Evolutionary conservation across 2,797 vertebrate genomes (phyloP).

Genomic region (Lithobates sylvaticus): DNA sequence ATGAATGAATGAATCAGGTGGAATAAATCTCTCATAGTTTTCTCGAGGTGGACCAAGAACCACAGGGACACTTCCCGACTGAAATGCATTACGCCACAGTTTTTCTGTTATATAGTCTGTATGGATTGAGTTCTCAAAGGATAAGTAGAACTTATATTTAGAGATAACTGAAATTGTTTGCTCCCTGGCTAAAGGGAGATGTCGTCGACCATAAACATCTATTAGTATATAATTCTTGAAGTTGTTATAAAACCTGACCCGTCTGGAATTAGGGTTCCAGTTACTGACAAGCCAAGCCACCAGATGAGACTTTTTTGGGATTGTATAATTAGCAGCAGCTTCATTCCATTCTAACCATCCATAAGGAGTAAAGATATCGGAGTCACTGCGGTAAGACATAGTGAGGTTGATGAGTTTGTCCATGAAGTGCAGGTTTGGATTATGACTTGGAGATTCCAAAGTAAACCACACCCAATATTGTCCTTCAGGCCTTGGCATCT

Average conservation of each 20-base stretch:
- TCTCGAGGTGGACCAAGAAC: slow-evolving; percentile 83
- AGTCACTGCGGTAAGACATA: slow-evolving; percentile 52
- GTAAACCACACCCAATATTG: slow-evolving; percentile 59
- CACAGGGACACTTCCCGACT: slow-evolving; percentile 83
- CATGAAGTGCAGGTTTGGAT: slow-evolving; percentile 27
- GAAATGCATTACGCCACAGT: slow-evolving; percentile 88
- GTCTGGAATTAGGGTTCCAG: slow-evolving; percentile 32
- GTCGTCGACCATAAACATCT: slow-evolving; percentile 35
- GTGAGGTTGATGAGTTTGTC: slow-evolving; percentile 58
- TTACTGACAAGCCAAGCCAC: slow-evolving; percentile 49
- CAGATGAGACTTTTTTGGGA: slow-evolving; percentile 37
- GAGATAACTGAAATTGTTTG: slow-evolving; percentile 67
- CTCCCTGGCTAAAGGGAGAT: not conserved
- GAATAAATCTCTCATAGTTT: slow-evolving; percentile 83
- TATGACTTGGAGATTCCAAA: slow-evolving; percentile 51
- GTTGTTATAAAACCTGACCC: slow-evolving; percentile 24
- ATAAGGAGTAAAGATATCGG: slow-evolving; percentile 55
- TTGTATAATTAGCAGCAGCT: not conserved
- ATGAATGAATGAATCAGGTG: slow-evolving; percentile 86
- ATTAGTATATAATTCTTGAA: slow-evolving; percentile 27
- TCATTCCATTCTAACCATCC: slow-evolving; percentile 30
- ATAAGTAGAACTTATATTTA: slow-evolving; percentile 90
- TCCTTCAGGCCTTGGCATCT: slow-evolving; percentile 20
- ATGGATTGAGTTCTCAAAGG: slow-evolving; percentile 88
- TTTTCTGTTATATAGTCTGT: slow-evolving; percentile 95